phyloP scores from a whole-genome alignment of 2,113 vertebrate species.

The Sturnus vulgaris region DNA sequence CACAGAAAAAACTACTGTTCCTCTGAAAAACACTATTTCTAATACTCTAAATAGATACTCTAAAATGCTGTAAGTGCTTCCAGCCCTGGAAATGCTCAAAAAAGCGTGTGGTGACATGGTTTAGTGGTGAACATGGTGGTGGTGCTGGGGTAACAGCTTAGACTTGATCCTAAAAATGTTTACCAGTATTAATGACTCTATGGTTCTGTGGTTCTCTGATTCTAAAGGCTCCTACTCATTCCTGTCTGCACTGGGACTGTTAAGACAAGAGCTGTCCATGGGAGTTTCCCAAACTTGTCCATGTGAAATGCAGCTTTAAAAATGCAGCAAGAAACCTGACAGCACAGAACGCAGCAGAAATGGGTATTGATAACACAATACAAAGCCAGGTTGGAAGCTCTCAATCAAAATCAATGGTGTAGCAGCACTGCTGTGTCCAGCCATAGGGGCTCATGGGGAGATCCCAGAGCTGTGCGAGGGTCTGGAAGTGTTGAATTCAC shows the following conservation, averaged over 20 bases:
- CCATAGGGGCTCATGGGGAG: rapidly evolving
- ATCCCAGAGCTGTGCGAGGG: background rate
- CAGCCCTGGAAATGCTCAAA: background rate
- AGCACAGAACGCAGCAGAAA: background rate
- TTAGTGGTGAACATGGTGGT: background rate
- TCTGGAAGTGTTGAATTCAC: background rate
- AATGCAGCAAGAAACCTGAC: background rate
- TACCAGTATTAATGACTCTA: background rate
- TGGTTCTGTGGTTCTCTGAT: background rate
- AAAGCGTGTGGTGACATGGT: background rate
- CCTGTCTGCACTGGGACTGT: background rate
- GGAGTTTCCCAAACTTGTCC: background rate
- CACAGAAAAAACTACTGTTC: background rate
- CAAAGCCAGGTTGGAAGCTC: background rate
- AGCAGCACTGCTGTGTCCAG: rapidly evolving
- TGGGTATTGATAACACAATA: background rate
- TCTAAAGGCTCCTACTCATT: background rate
- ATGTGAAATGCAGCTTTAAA: background rate
- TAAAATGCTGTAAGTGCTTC: background rate
- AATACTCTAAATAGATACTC: background rate
- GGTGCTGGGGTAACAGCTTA: background rate
- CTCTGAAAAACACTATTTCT: background rate
- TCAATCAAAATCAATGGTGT: rapidly evolving
- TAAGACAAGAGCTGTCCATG: background rate
- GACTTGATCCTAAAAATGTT: background rate